phyloP scores from a whole-genome alignment of 2,797 vertebrate genomes.

The Cottoperca gobio region DNA sequence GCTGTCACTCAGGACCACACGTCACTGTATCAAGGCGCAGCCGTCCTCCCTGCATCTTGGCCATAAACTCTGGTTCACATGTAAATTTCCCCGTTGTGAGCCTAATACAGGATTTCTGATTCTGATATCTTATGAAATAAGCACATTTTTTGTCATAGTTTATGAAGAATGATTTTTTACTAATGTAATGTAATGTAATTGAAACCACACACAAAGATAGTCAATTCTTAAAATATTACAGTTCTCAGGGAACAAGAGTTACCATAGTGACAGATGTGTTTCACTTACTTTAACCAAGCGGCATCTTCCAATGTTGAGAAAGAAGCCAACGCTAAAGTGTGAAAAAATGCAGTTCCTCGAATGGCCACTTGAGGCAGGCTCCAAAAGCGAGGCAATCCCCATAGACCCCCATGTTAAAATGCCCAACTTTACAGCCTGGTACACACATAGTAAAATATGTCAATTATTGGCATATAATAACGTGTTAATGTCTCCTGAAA shows the following conservation, averaged over 20 bases:
- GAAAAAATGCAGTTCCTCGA: too few relatives aligned
- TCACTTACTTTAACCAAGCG: not conserved
- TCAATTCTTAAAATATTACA: not conserved
- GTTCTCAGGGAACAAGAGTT: not conserved
- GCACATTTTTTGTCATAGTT: not conserved
- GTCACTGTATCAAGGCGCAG: slow-evolving; percentile 3
- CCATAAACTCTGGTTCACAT: slow-evolving; percentile 7
- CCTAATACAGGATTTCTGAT: too few relatives aligned
- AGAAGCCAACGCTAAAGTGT: too few relatives aligned
- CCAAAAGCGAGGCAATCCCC: not conserved
- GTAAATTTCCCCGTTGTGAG: too few relatives aligned
- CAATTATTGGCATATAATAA: not conserved
- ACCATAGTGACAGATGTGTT: slow-evolving; percentile 8
- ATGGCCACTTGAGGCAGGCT: not conserved
- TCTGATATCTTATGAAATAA: not conserved
- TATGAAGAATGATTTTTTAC: not conserved
- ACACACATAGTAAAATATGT: not conserved
- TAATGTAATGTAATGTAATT: not conserved
- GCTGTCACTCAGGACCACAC: slow-evolving; percentile 23
- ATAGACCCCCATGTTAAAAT: not conserved
- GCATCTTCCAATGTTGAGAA: too few relatives aligned
- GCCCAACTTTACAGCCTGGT: too few relatives aligned
- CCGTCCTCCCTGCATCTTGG: not conserved
- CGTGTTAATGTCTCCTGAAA: not conserved
- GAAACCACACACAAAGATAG: not conserved